phyloP scores from a whole-genome alignment of 2,113 vertebrate genomes.

The Ptychochromis oligacanthus region DNA sequence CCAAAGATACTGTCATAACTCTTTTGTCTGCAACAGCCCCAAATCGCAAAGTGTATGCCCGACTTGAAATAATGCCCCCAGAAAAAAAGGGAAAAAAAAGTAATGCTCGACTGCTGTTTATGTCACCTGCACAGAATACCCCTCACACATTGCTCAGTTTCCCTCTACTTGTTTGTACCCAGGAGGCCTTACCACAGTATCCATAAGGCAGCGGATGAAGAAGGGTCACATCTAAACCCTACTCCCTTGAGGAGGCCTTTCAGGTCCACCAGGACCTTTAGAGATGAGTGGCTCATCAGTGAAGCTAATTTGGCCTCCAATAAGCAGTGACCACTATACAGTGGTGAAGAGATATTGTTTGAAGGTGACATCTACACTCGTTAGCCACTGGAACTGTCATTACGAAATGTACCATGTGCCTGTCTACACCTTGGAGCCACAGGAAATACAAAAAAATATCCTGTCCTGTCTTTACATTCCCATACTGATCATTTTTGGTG shows the following conservation, averaged over 20 bases:
- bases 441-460: background rate
- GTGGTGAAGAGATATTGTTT: background rate
- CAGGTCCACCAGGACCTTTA: slow-evolving; percentile 52
- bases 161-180: background rate
- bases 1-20: too few species aligned
- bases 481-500: slow-evolving; percentile 44
- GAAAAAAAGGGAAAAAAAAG: too few species aligned
- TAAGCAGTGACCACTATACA: slow-evolving; percentile 35
- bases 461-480: slow-evolving; percentile 18
- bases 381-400: slow-evolving; percentile 22
- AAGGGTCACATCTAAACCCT: slow-evolving; percentile 38
- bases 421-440: background rate
- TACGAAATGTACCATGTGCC: slow-evolving; percentile 12
- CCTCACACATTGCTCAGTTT: background rate
- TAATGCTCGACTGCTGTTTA: too few species aligned
- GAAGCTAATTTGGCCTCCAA: slow-evolving; percentile 66
- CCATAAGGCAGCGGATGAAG: slow-evolving; percentile 29
- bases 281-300: slow-evolving; percentile 63
- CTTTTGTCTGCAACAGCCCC: too few species aligned
- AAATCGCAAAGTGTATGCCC: too few species aligned
- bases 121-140: background rate
- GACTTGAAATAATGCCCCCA: too few species aligned
- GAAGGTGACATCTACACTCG: slow-evolving; percentile 30
- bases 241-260: slow-evolving; percentile 40
- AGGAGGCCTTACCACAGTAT: slow-evolving; percentile 6